Evolutionary conservation across 2,888 invertebrate genomes (phyloP), one percentile per base, ranked within the genome.

Genomic region (Megastigmus dorsalis): DNA sequence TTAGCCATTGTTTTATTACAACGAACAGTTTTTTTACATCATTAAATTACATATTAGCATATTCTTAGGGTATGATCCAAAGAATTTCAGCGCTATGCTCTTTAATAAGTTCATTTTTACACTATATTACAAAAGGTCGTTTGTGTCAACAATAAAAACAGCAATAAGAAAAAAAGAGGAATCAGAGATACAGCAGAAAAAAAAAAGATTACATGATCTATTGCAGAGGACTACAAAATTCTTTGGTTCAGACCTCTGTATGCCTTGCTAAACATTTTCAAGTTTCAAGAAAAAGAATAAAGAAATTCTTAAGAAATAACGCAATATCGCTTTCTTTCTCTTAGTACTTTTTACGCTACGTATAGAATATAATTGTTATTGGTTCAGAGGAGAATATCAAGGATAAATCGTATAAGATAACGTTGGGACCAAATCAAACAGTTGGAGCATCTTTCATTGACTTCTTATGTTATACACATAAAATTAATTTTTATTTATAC

Each of bases 161-260:
- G 54, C 48, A 55, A 55, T 48, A 62, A 62, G 65, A 73, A 60
- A 74, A n/a, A 74, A 72, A 20, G 57, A 77, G 38, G 41, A 74
- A 55, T 60, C 43, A 70, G 38, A 71, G 30, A 60, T 0, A 41
- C 41, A 20, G 36, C 6, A 50, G 15, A 69, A 50, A 69, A 50
- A n/a, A n/a, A 69, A 38, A 26, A 62, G 26, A 36, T 55, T 57
- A 55, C 20, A 13, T 50, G 57, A 63, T 60, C 9, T 52, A n/a
- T 55, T 18, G 55, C 68, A 69, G 71, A 75, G 71, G 72, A 78
- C 75, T 78, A 73, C 69, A 82, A 84, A 84, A 84, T 85, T 83
- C 84, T 82, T 85, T 84, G 85, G 81, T 83, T 84, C 83, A 83
- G 79, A 83, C 77, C 79, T 79, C 62, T 77, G 71, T 77, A 78